Evolutionary conservation across 2,797 vertebrate genomes (phyloP), one percentile per base, ranked within the genome.

Genomic region (Carcharodon carcharias): DNA sequence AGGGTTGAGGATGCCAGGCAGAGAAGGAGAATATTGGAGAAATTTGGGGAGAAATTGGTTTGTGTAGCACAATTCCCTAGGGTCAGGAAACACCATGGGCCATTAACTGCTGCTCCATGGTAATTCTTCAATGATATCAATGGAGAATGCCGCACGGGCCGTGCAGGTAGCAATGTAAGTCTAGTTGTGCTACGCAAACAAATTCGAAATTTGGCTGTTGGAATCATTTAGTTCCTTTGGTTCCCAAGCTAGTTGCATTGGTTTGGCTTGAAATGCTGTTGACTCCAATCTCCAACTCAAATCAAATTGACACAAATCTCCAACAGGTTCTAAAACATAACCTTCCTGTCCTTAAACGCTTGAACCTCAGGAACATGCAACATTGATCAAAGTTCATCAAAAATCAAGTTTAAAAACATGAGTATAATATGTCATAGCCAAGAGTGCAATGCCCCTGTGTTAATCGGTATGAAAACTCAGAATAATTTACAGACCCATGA

Each of bases 341-440:
- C 26, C 7, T 26, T 0, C 9, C n/a, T 45, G 40, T 45, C 16
- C 21, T 85, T 45, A 45, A 85, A 88, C 85, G 56, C 50, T 88
- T 88, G 45, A 12, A 91, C 56, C 11, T 56, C 31, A 31, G 0
- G 11, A 61, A n/a, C 9, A 91, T 58, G 88, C 54, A 91, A 12
- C 56, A 91, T 61, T 91, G 54, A n/a, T 58, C 88, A 91, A 91
- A 91, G 56, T 61, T 91, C 56, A 91, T 16, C 88, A 91, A 35
- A 91, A 91, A n/a, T 61, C 88, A 91, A 56, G 88, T 61, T 91
- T 91, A 91, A 91, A 35, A 31, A 45, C 45, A 73, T 67, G 56
- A 14, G 35, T 21, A 69, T 67, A 50, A 58, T 18, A 50, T 7
- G 11, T 28, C 50, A 56, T 1, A 61, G 56, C 56, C 56, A 12